Evolutionary conservation across 2,113 vertebrate species (phyloP), one percentile per base, ranked within the genome.

Genomic region (Terrapene triunguis): DNA sequence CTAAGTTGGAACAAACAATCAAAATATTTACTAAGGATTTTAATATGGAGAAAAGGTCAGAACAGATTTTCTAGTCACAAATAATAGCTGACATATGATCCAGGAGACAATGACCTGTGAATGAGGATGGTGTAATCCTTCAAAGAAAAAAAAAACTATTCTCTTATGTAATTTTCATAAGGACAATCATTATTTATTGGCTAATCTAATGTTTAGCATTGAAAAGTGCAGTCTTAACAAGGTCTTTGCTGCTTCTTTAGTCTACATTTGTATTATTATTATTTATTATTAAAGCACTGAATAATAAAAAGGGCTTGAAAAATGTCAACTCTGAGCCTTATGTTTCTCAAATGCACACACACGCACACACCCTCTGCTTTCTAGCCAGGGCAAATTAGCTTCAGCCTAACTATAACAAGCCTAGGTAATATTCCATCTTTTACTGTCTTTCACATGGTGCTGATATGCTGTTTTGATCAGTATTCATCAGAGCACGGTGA

Each of bases 1-100:
- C 3, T 84, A 84, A 89, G 24, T 97, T 89, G 93, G 16, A 93
- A 79, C 47, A 91, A 92, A 90, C 22, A 87, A 83, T 79, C 74
- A 94, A 94, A 96, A 93, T 96, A 94, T 89, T 92, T 93, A 82
- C 29, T 78, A 82, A 93, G 16, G 48, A 48, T 79, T 85, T 94
- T 94, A 89, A 92, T 91, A 74, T 8, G 76, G 24, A 84, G 13
- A 65, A 44, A 90, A 92, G 38, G n/a, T 89, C 53, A 95, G 72
- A 95, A 27, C 9, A 80, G 32, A 87, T 94, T 94, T 96, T 81
- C 65, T 91, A 32, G 89, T 87, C 78, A 86, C 7, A 94, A 93
- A 65, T 42, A 32, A 22, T 38, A 9, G 48, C 80, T 59, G 21
- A 72, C 27, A 86, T 44, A 79, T 55, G 83, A 84, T 80, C 8